phyloP scores from a whole-genome alignment of 1,140 invertebrate species.

The Trissolcus basalis region DNA sequence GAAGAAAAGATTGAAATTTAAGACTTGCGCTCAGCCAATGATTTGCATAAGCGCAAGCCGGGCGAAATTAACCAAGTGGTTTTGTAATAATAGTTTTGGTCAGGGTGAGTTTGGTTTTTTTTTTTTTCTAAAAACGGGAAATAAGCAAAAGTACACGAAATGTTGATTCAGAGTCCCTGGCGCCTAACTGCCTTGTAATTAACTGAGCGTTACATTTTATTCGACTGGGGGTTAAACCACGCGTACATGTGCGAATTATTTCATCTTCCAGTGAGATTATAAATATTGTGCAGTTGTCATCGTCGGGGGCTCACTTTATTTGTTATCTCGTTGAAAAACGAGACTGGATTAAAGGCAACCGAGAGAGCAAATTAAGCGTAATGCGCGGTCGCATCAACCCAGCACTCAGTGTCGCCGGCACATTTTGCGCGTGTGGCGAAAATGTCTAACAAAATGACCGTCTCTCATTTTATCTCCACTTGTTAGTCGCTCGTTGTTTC shows the following conservation, averaged over 20 bases:
- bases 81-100: too few species aligned
- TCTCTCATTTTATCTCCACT: constrained; percentile 55
- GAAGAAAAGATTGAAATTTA: constrained; percentile 36
- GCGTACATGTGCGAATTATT: constrained; percentile 6
- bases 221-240: constrained; percentile 25
- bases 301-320: constrained; percentile 23
- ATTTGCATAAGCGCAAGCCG: background rate
- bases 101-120: too few species aligned
- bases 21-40: constrained; percentile 6
- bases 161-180: too few species aligned
- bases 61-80: background rate
- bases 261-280: constrained; percentile 6
- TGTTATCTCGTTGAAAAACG: constrained; percentile 46
- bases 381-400: constrained; percentile 32
- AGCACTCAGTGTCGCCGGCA: constrained; percentile 32
- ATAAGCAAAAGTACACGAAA: too few species aligned
- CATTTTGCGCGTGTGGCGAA: constrained; percentile 55
- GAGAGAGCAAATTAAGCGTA: constrained; percentile 54
- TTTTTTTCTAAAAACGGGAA: too few species aligned
- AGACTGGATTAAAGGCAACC: constrained; percentile 37
- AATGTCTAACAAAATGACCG: constrained; percentile 53
- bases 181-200: too few species aligned
- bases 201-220: constrained; percentile 1
- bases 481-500: constrained; percentile 51
- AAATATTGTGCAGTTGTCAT: constrained; percentile 39